Base-by-base conservation (phyloP, 2,888 invertebrate genomes). In the Tanytarsus gracilentus region DNA sequence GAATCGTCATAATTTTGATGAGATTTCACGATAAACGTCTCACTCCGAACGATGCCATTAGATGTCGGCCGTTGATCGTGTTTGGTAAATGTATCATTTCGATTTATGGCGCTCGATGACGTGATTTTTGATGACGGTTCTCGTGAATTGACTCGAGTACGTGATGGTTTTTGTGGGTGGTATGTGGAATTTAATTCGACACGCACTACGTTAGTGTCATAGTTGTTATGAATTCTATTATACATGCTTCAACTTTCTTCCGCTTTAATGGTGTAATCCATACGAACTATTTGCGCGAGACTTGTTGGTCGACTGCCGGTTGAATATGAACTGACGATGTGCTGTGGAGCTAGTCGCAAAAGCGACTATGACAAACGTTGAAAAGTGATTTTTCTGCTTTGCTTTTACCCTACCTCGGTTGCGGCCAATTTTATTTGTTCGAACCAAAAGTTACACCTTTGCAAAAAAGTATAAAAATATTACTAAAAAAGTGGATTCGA, bases 381-480 rank as follows among this genome's bases (percentile, higher is more conserved):
- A 21, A 29, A 44, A 58, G 26, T 58, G 48, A 16, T 58, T 55
- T 25, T 39, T 27, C 44, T 51, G 30, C 14, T 16, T 55, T 23
- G 33, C 14, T n/a, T 16, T 58, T 29, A 44, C 44, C 23, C n/a
- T n/a, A n/a, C n/a, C n/a, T n/a, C n/a, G 18, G 40, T 30, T 58
- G 16, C 7, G 7, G 25, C 29, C 48, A 48, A 44, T 58, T 58
- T 58, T 58, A 48, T 58, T 48, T 44, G 25, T 58, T 58, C 58
- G 58, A 58, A 21, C 58, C 58, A 58, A 48, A 58, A 58, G 6
- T 58, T 58, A 58, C 58, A 58, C 58, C 58, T 58, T 58, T 58
- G 58, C 58, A 58, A 30, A 49, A 49, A 26, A 48, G 25, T n/a
- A 48, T 25, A 21, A 49, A 49, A 11, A 16, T 49, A 49, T 49